phyloP scores from a whole-genome alignment of 37 sponge, comb jelly and placozoan species.

The Ianthella basta region DNA sequence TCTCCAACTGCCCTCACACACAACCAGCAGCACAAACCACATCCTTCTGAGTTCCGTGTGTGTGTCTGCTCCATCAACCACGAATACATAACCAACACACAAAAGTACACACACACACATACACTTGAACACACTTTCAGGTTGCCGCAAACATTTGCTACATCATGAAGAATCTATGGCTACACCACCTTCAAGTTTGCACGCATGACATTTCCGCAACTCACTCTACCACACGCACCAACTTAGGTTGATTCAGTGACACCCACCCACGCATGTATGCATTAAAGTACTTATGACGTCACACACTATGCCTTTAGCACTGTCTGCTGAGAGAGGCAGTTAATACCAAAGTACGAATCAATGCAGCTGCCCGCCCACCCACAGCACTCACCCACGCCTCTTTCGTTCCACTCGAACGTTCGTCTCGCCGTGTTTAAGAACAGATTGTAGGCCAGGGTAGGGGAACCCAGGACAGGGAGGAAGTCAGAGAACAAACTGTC shows the following conservation, averaged over 20 bases:
- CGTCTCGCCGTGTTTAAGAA: background rate
- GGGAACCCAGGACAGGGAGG: background rate
- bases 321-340: too few relatives aligned
- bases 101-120: conserved; percentile 21
- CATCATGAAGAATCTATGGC: too few relatives aligned
- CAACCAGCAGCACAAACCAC: too few relatives aligned
- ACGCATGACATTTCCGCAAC: background rate
- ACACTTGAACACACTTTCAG: conserved; percentile 16
- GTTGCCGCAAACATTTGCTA: background rate
- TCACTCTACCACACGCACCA: background rate
- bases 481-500: conserved; percentile 6
- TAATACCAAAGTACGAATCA: too few relatives aligned
- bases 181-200: too few relatives aligned
- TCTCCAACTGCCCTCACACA: too few relatives aligned
- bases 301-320: too few relatives aligned
- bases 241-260: background rate
- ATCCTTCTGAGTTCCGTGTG: too few relatives aligned
- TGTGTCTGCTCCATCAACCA: too few relatives aligned
- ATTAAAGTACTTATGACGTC: background rate
- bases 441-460: conserved; percentile 19
- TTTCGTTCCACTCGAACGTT: conserved; percentile 16
- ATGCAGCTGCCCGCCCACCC: too few relatives aligned
- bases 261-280: background rate
- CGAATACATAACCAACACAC: too few relatives aligned
- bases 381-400: conserved; percentile 1